Evolutionary conservation across 2,888 invertebrate genomes (phyloP).

Genomic region (Ochropacha duplaris): DNA sequence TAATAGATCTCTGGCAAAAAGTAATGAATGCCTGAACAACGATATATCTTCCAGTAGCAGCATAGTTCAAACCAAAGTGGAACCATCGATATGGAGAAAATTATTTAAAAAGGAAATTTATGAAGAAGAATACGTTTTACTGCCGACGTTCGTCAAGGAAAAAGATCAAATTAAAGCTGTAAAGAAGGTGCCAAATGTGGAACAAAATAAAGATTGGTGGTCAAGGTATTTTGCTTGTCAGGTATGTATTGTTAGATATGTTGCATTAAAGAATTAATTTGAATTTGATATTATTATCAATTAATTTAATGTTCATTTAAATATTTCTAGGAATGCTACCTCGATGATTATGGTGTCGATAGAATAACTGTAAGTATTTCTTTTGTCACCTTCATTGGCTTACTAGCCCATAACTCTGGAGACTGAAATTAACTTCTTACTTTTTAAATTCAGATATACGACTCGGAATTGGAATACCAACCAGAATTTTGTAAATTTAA

Average conservation of each 20-base stretch:
- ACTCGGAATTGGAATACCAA: conserved; percentile 86
- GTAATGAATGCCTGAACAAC: conserved; percentile 10
- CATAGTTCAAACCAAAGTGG: conserved; percentile 22
- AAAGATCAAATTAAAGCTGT: conserved; percentile 22
- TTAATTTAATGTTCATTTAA: neutral
- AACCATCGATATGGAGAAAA: conserved; percentile 39
- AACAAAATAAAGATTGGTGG: conserved; percentile 62
- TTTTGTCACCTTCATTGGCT: neutral
- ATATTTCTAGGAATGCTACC: conserved; percentile 21
- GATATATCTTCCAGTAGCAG: conserved; percentile 10
- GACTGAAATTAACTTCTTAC: neutral
- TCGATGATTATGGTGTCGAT: conserved; percentile 15
- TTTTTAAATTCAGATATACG: conserved; percentile 76
- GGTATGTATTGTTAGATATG: conserved; percentile 29
- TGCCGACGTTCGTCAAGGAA: conserved; percentile 48
- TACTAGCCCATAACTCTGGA: no score
- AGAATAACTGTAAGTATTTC: conserved; percentile 33
- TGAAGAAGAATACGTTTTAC: conserved; percentile 55
- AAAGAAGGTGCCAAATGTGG: conserved; percentile 14
- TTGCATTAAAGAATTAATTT: neutral
- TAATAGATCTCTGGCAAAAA: conserved; percentile 6
- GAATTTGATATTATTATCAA: neutral
- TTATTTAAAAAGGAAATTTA: conserved; percentile 35
- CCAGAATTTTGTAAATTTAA: conserved; percentile 85
- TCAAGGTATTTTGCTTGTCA: conserved; percentile 50